Evolutionary conservation across 2,888 invertebrate genomes (phyloP).

Genomic region (Amblyjoppa proteus): DNA sequence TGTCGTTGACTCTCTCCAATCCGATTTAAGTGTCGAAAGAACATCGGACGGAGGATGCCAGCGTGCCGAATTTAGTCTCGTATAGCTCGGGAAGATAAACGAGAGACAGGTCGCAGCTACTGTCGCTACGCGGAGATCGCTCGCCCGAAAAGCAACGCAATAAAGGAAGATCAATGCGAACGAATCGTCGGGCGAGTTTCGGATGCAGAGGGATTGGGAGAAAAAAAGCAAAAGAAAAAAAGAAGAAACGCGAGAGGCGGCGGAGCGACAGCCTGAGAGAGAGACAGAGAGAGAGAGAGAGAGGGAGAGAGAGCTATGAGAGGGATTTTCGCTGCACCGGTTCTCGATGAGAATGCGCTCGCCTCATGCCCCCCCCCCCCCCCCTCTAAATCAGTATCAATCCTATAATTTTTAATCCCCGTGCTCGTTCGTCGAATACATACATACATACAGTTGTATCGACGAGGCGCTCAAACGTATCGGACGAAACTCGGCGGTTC

Average conservation of each 20-base stretch:
- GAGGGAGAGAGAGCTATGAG: conserved; percentile 58
- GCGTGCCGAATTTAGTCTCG: conserved; percentile 29
- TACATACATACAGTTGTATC: conserved; percentile 12
- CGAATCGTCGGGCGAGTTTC: conserved; percentile 64
- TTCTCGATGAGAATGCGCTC: conserved; percentile 39
- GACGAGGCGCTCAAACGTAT: conserved; percentile 28
- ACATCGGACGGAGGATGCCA: conserved; percentile 3
- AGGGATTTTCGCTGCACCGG: conserved; percentile 71
- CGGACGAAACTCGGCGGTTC: conserved; percentile 68
- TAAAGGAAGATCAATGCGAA: conserved; percentile 72
- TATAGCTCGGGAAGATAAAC: conserved; percentile 43
- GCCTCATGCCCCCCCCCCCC: conserved; percentile 20
- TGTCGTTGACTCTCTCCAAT: background rate
- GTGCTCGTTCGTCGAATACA: conserved; percentile 48
- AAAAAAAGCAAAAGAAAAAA: conserved; percentile 13
- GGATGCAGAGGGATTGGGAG: conserved; percentile 24
- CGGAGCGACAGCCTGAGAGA: conserved; percentile 10
- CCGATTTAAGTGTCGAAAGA: conserved; percentile 49
- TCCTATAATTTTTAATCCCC: conserved; percentile 80
- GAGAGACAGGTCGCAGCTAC: conserved; percentile 58
- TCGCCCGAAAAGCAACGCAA: conserved; percentile 49
- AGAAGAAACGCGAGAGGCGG: background rate
- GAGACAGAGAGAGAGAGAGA: conserved; percentile 19
- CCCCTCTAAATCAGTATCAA: conserved; percentile 78
- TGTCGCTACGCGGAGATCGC: conserved; percentile 57